These are phyloP conservation scores for Archips crataeganus DNA, from an alignment of 2,888 invertebrate species.

Conservation along the genomic window DNA sequence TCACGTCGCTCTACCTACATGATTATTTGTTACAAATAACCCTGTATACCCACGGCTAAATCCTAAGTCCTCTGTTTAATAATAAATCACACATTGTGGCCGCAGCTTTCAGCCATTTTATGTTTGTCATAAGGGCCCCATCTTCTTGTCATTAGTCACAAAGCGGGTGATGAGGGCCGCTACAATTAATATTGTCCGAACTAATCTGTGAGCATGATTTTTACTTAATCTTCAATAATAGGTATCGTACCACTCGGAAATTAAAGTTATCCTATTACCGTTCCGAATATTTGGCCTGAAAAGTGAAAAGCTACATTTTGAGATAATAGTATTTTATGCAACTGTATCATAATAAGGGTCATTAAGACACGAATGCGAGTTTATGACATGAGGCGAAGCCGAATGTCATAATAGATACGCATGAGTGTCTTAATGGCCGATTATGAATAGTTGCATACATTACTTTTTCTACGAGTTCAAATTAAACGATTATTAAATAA, in stretches of 20 bases:
- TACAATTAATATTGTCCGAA: conserved; percentile 64
- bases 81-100: conserved; percentile 21
- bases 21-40: no score
- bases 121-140: conserved; percentile 45
- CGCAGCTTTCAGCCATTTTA: not conserved
- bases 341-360: no score
- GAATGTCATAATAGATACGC: no score
- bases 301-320: no score
- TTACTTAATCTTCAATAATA: conserved; percentile 49
- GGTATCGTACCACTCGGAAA: not conserved
- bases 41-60: not conserved
- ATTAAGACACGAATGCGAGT: no score
- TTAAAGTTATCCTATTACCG: not conserved
- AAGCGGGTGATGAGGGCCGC: conserved; percentile 57
- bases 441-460: no score
- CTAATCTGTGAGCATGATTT: conserved; percentile 71
- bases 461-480: no score
- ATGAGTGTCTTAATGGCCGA: no score
- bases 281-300: not conserved
- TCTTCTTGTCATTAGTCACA: conserved; percentile 62
- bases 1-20: no score
- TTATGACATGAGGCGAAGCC: no score
- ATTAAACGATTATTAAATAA: no score
- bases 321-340: no score
- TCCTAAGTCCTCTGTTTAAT: not conserved